Evolutionary conservation across 2,888 invertebrate genomes (phyloP).

Genomic region (Thecocarcelia acutangulata): DNA sequence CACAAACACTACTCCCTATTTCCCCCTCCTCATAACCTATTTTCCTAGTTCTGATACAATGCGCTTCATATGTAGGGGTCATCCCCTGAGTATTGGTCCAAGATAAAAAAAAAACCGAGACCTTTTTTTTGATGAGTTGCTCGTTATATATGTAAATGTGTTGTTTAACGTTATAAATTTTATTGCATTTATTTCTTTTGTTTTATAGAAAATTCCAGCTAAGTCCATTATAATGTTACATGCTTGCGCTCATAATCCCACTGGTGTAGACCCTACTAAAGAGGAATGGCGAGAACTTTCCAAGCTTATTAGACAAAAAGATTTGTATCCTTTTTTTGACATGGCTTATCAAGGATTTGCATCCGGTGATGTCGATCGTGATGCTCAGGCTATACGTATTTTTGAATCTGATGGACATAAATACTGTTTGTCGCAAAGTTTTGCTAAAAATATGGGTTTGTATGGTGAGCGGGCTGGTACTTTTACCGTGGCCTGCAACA

Average conservation of each 20-base stretch:
- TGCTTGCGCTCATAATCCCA: slow-evolving; percentile 99
- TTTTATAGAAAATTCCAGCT: slow-evolving; percentile 93
- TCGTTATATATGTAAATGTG: no score
- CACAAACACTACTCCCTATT: no score
- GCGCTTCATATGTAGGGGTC: no score
- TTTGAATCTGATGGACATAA: slow-evolving; percentile 95
- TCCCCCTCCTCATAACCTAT: no score
- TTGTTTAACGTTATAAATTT: background rate
- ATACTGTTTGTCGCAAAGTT: slow-evolving; percentile 94
- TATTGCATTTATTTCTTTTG: slow-evolving; percentile 6
- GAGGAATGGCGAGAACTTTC: slow-evolving; percentile 96
- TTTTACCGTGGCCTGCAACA: slow-evolving; percentile 88
- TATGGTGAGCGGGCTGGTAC: slow-evolving; percentile 97
- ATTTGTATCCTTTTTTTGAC: slow-evolving; percentile 96
- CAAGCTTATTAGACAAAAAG: slow-evolving; percentile 88
- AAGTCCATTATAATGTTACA: slow-evolving; percentile 94
- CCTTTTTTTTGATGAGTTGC: no score
- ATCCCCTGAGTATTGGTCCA: no score
- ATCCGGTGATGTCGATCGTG: slow-evolving; percentile 91
- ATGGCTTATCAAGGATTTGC: slow-evolving; percentile 99
- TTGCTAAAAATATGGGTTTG: slow-evolving; percentile 98
- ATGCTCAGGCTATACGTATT: slow-evolving; percentile 93
- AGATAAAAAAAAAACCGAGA: no score
- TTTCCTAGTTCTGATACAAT: no score
- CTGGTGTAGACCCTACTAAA: slow-evolving; percentile 93